Evolutionary conservation across 2,888 invertebrate species (phyloP).

Genomic region (Hypselothyrea guttata): DNA sequence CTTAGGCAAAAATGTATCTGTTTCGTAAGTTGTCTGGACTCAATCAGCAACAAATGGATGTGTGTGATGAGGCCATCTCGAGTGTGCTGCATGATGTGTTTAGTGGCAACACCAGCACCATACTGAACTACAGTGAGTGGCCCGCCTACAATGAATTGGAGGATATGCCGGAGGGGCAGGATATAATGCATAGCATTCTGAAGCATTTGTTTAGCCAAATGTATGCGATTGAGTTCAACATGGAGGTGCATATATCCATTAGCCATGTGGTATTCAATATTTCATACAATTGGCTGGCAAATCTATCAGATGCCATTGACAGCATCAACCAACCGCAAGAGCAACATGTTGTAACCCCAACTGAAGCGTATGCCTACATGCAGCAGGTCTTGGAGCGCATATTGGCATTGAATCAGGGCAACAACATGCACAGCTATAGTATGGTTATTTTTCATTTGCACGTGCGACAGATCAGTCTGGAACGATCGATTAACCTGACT

Average conservation of each 20-base stretch:
- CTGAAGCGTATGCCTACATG: constrained; percentile 47
- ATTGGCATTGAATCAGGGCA: not conserved
- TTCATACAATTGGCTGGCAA: not conserved
- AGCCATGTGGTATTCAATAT: constrained; percentile 11
- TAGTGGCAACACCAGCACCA: constrained; percentile 36
- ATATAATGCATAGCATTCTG: constrained; percentile 38
- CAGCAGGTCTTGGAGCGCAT: constrained; percentile 13
- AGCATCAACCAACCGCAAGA: constrained; percentile 3
- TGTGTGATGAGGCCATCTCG: constrained; percentile 40
- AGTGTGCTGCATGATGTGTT: constrained; percentile 44
- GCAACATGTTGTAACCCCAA: constrained; percentile 40
- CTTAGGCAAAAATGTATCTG: constrained; percentile 53
- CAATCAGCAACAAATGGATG: constrained; percentile 30
- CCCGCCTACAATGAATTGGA: not conserved
- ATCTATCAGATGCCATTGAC: not conserved
- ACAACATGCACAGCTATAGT: too few relatives aligned
- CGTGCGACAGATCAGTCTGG: constrained; percentile 35
- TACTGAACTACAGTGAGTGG: constrained; percentile 41
- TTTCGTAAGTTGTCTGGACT: constrained; percentile 52
- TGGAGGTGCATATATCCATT: constrained; percentile 45
- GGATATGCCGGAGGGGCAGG: not conserved
- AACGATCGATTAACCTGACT: constrained; percentile 16
- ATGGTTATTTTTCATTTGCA: not conserved
- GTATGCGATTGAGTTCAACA: constrained; percentile 29
- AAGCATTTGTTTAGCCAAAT: constrained; percentile 37